A percentile compares a stretch with the other conserved stretches of the same genome.
These are phyloP conservation scores for Enteromius afrohamiltoni DNA, from an alignment of 2,797 vertebrate species.

Conservation along the genomic window DNA sequence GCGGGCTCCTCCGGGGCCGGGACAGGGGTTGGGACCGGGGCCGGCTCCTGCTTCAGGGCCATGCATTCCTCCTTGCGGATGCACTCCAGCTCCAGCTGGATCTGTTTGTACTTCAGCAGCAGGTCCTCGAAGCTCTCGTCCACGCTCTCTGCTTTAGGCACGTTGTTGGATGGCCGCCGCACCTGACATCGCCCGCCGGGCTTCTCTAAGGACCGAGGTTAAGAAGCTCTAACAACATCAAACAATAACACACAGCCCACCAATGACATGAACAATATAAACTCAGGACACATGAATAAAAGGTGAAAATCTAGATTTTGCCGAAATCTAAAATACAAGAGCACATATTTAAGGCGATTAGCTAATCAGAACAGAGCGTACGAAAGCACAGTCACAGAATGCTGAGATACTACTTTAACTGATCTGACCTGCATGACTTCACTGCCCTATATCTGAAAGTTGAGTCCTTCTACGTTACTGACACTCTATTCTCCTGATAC, in stretches of 20 bases:
- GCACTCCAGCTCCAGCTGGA: constrained; percentile 94
- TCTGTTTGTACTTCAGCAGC: constrained; percentile 94
- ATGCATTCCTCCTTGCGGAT: constrained; percentile 94
- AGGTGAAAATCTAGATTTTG: neutral
- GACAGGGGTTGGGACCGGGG: constrained; percentile 42
- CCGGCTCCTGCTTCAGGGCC: constrained; percentile 77
- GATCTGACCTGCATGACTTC: too few relatives aligned
- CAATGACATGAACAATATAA: too few relatives aligned
- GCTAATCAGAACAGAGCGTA: neutral
- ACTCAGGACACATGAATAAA: too few relatives aligned
- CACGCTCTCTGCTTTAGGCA: constrained; percentile 80
- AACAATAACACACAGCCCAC: too few relatives aligned
- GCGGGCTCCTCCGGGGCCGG: constrained; percentile 66
- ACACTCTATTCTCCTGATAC: too few relatives aligned
- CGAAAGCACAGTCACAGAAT: neutral
- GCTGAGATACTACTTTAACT: too few relatives aligned
- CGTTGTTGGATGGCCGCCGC: constrained; percentile 77
- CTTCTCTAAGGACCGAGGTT: constrained; percentile 81
- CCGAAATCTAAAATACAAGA: neutral
- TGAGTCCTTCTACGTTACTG: too few relatives aligned
- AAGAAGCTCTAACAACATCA: constrained; percentile 49
- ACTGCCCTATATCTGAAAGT: too few relatives aligned
- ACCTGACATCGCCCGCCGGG: constrained; percentile 75
- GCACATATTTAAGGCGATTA: neutral
- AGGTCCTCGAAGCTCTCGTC: constrained; percentile 97